Conservation (phyloP, 2,888 invertebrate species). For the Sinotaia quadrata region DNA sequence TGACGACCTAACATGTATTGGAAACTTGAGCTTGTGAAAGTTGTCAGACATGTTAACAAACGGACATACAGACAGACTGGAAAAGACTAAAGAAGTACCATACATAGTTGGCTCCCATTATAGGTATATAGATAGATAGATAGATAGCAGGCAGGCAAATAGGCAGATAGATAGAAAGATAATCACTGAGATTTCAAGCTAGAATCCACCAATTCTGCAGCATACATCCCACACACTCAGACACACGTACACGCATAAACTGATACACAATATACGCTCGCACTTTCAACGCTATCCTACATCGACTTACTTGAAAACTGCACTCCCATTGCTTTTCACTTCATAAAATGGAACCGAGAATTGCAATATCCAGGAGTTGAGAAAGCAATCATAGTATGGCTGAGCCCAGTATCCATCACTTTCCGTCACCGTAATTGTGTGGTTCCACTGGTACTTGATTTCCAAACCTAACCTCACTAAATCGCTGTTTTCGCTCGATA, state of each 20-base stretch:
- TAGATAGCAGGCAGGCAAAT: not conserved
- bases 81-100: not conserved
- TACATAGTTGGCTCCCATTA: not conserved
- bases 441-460: conserved; percentile 30
- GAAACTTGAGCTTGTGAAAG: too few relatives aligned
- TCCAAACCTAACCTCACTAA: conserved; percentile 20
- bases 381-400: conserved; percentile 55
- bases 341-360: conserved; percentile 55
- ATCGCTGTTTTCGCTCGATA: conserved; percentile 35
- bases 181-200: too few relatives aligned
- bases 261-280: not conserved
- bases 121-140: not conserved
- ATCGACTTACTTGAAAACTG: conserved; percentile 51
- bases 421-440: conserved; percentile 32
- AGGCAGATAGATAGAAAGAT: not conserved
- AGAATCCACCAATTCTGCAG: too few relatives aligned
- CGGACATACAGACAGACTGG: not conserved
- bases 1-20: too few relatives aligned
- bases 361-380: conserved; percentile 51
- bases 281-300: not conserved
- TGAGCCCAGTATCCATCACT: conserved; percentile 50
- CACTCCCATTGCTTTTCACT: conserved; percentile 28
- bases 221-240: too few relatives aligned
- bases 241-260: not conserved
- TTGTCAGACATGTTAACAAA: too few relatives aligned